Base-by-base conservation (phyloP, 2,888 invertebrate genomes). In the Scaptomyza cyrtandrae region DNA sequence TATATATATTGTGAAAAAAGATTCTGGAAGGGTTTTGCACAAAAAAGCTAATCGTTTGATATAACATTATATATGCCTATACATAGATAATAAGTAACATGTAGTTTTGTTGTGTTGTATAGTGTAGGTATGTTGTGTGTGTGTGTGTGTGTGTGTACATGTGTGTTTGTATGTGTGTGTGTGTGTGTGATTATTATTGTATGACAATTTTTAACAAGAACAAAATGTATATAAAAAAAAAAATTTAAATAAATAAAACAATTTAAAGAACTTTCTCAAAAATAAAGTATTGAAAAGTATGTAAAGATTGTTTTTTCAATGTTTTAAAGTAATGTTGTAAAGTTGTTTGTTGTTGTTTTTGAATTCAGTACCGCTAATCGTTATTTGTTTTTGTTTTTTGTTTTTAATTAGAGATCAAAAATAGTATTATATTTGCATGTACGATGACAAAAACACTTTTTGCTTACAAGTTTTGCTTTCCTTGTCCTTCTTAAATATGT, bases 51-150 rank as follows among this genome's bases (percentile, higher is more conserved):
- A 76, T 82, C 65, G 76, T 64, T 85, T 66, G 76, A 75, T 79
- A 75, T 88, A 82, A 88, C 81, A 88, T 75, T 84, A 87, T 69
- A 67, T 78, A 85, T 61, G 67, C 49, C 75, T 81, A 86, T 86
- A 59, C 55, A 71, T 86, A 88, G 88, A 82, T 82, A 86, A 86
- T 82, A 81, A 86, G 71, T 88, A 88, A 88, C 86, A 82, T 82
- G 70, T 78, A 62, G 57, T 80, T 59, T 46, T 49, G 24, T 54
- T 56, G 33, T 59, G 11, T 69, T 58, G 44, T 43, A 39, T 7
- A 39, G 31, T 56, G 19, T 72, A 19, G 43, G 31, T 74, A 7
- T 57, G 27, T 53, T 31, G n/a, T n/a, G n/a, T n/a, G n/a, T n/a
- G n/a, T n/a, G n/a, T n/a, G n/a, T n/a, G n/a, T n/a, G n/a, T n/a